phyloP scores from a whole-genome alignment of 2,113 vertebrate species.

The Onychorhynchus coronatus region DNA sequence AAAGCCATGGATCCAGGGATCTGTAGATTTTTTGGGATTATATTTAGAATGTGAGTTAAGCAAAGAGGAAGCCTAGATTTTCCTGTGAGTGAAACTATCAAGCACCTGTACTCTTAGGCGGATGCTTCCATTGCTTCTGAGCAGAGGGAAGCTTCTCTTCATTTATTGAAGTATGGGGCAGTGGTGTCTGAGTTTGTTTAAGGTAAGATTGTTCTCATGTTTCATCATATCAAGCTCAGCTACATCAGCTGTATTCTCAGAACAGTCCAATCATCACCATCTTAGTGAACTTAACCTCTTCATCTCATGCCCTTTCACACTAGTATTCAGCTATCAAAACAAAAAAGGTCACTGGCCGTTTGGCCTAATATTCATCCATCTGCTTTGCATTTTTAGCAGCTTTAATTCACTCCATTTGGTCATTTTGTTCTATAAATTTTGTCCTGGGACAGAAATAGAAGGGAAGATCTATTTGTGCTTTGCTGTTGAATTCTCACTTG shows the following conservation, averaged over 20 bases:
- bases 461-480: neutral
- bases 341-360: neutral
- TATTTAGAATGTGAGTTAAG: neutral
- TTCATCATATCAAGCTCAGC: neutral
- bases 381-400: neutral
- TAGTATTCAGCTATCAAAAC: neutral
- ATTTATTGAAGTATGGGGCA: rapidly evolving
- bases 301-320: neutral
- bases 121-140: neutral
- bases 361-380: neutral
- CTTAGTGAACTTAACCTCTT: neutral
- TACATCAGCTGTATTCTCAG: neutral
- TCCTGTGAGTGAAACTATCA: neutral
- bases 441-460: neutral
- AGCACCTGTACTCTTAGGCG: rapidly evolving
- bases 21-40: neutral
- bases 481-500: neutral
- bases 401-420: neutral
- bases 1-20: neutral
- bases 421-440: neutral
- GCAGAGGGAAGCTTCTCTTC: neutral
- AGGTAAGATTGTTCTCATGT: neutral
- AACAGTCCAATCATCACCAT: neutral
- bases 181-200: neutral
- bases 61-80: neutral